phyloP scores from a whole-genome alignment of 2,888 invertebrate genomes.

The Drosophila atroscutellata region DNA sequence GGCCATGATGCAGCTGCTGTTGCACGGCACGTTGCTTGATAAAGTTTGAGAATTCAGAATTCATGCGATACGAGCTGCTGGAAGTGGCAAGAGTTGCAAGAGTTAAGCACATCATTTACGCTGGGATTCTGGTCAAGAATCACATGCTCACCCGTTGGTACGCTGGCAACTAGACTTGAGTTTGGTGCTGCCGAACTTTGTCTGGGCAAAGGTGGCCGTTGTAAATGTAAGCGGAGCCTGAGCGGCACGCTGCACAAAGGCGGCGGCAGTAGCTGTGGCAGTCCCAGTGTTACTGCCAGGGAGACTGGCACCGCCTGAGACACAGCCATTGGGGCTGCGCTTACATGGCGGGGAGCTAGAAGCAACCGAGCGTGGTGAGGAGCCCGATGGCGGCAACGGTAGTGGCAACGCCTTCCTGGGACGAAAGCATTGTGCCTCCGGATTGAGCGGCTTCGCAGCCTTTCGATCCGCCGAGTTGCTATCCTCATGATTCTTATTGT shows the following conservation, averaged over 20 bases:
- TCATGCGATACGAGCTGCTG: constrained; percentile 89
- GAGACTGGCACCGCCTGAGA: constrained; percentile 42
- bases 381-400: constrained; percentile 81
- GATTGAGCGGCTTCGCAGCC: constrained; percentile 97
- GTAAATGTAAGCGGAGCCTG: constrained; percentile 96
- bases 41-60: constrained; percentile 98
- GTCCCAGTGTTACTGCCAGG: constrained; percentile 30
- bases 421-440: constrained; percentile 98
- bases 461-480: constrained; percentile 89
- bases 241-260: constrained; percentile 88
- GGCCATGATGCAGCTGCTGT: constrained; percentile 89
- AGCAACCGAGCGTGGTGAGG: constrained; percentile 86
- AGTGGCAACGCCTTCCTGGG: constrained; percentile 90
- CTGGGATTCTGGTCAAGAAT: background rate
- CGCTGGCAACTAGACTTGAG: constrained; percentile 97
- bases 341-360: constrained; percentile 85
- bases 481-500: constrained; percentile 89
- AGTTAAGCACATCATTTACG: background rate
- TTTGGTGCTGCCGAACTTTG: constrained; percentile 99
- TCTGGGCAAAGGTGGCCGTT: constrained; percentile 99
- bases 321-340: constrained; percentile 74
- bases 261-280: constrained; percentile 51
- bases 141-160: constrained; percentile 89
- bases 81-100: background rate
- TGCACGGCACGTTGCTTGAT: constrained; percentile 97